Percentiles rank a stretch among this genome's conserved stretches.
These are phyloP conservation scores for Leistus spinibarbis DNA, from an alignment of 2,888 invertebrate genomes.

Conservation along the genomic window DNA sequence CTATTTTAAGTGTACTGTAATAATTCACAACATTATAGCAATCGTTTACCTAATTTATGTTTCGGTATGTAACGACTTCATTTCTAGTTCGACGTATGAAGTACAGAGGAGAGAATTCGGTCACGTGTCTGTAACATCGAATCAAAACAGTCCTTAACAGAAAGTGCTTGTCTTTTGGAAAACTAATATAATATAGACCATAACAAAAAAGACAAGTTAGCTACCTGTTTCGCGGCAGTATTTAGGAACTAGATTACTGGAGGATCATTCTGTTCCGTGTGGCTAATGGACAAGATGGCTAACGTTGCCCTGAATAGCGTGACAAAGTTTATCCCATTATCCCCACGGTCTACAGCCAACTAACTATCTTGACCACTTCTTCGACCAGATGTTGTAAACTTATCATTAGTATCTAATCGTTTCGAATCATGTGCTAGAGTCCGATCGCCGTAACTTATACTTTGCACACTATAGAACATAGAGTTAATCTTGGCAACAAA, in stretches of 20 bases:
- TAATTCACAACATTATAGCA: too few species aligned
- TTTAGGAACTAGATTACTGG: neutral
- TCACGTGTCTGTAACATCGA: too few species aligned
- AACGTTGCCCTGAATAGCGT: neutral
- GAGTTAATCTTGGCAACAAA: neutral
- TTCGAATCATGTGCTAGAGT: neutral
- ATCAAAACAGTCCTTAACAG: too few species aligned
- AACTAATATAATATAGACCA: too few species aligned
- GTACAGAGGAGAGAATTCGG: too few species aligned
- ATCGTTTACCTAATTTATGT: too few species aligned
- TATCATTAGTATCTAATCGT: neutral
- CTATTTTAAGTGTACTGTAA: too few species aligned
- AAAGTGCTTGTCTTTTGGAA: too few species aligned
- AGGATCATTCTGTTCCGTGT: neutral
- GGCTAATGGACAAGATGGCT: neutral
- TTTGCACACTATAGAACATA: neutral
- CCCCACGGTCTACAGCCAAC: neutral
- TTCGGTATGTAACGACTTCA: too few species aligned
- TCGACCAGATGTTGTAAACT: neutral
- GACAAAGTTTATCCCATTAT: neutral
- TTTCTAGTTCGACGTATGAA: too few species aligned
- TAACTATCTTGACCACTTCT: neutral
- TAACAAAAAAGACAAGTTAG: too few species aligned
- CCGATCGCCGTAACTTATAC: neutral
- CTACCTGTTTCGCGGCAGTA: too few species aligned